Conservation (phyloP, 64 coral and sea anemone species). For the Trachythela sp. region DNA sequence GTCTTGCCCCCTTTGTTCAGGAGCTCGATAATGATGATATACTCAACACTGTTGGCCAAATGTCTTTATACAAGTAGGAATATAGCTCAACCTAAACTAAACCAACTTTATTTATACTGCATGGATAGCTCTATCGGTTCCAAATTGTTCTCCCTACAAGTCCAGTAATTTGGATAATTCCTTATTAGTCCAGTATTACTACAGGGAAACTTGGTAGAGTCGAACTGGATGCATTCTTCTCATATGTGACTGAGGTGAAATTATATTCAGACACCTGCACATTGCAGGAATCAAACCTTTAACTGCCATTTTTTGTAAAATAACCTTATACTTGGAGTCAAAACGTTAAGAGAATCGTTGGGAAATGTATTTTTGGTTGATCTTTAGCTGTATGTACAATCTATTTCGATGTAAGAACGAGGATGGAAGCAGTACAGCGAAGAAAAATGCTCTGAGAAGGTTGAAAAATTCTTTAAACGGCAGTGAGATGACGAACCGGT, state of each 20-base stretch:
- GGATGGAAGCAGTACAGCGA: slow-evolving; percentile 30
- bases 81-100: neutral
- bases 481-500: slow-evolving; percentile 66
- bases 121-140: neutral
- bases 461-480: slow-evolving; percentile 68
- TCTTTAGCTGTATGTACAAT: slow-evolving; percentile 47
- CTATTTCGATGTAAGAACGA: slow-evolving; percentile 57
- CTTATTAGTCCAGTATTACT: too few relatives aligned
- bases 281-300: too few relatives aligned
- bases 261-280: too few relatives aligned
- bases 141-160: neutral
- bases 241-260: too few relatives aligned
- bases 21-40: slow-evolving; percentile 69
- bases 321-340: too few relatives aligned
- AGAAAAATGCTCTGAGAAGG: slow-evolving; percentile 54
- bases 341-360: neutral
- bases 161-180: too few relatives aligned
- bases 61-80: slow-evolving; percentile 72
- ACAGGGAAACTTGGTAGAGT: too few relatives aligned
- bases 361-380: neutral
- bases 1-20: slow-evolving; percentile 72
- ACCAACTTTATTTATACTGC: neutral
- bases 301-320: too few relatives aligned
- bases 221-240: too few relatives aligned
- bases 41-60: slow-evolving; percentile 42